These are phyloP conservation scores for Rattus rattus DNA, from an alignment of 2,113 vertebrate species.

Conservation along the genomic window DNA sequence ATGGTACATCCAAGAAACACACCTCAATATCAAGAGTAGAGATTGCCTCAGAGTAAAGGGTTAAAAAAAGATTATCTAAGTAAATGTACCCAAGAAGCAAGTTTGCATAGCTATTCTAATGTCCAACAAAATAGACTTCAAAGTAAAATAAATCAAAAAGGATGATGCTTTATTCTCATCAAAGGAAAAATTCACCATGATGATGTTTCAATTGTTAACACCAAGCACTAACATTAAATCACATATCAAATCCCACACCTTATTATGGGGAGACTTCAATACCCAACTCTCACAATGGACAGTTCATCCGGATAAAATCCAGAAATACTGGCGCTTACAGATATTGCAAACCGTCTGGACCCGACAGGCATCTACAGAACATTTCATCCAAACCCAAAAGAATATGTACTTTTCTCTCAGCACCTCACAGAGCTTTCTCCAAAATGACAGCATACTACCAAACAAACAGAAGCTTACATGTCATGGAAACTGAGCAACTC, in stretches of 20 bases:
- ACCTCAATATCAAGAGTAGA: not conserved
- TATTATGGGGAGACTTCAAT: not conserved
- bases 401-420: not conserved
- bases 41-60: not conserved
- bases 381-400: not conserved
- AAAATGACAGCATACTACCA: not conserved
- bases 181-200: not conserved
- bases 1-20: not conserved
- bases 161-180: not conserved
- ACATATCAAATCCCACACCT: not conserved
- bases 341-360: not conserved
- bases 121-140: not conserved
- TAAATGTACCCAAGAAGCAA: not conserved
- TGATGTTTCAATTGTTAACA: not conserved
- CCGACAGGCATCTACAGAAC: not conserved
- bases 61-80: not conserved
- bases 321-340: not conserved
- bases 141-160: not conserved
- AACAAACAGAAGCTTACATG: not conserved
- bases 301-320: not conserved
- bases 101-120: not conserved
- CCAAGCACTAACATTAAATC: not conserved
- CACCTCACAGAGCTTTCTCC: not conserved
- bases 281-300: not conserved
- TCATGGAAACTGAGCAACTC: not conserved